phyloP scores from a whole-genome alignment of 2,888 invertebrate genomes.

The Mycalesis mineus region DNA sequence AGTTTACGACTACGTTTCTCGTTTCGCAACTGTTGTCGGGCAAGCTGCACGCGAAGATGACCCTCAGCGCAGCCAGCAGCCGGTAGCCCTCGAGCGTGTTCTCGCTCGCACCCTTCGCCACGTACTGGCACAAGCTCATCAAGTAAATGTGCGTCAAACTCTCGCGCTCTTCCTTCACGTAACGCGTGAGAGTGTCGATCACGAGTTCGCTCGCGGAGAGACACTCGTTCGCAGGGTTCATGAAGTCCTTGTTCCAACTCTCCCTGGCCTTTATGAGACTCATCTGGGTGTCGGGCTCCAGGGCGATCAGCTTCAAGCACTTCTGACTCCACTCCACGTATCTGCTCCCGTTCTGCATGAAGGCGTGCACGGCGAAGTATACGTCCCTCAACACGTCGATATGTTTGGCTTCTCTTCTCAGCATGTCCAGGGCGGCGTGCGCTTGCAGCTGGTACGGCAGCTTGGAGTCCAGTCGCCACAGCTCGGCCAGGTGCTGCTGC shows the following conservation, averaged over 20 bases:
- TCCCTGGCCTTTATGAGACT: constrained; percentile 39
- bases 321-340: constrained; percentile 59
- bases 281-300: constrained; percentile 45
- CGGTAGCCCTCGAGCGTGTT: constrained; percentile 12
- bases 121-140: constrained; percentile 44
- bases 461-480: constrained; percentile 9
- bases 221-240: neutral
- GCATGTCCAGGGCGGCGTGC: constrained; percentile 22
- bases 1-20: constrained; percentile 44
- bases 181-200: constrained; percentile 41
- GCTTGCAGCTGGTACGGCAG: no score
- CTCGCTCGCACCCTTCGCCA: constrained; percentile 35
- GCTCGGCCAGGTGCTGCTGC: constrained; percentile 39
- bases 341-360: constrained; percentile 33
- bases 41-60: constrained; percentile 46
- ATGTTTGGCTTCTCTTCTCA: constrained; percentile 35
- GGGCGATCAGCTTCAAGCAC: constrained; percentile 46
- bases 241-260: constrained; percentile 24
- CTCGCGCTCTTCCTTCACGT: constrained; percentile 48
- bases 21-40: constrained; percentile 47
- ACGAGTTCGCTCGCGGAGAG: constrained; percentile 37
- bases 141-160: constrained; percentile 56
- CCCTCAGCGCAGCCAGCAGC: constrained; percentile 42
- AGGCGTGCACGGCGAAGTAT: neutral
- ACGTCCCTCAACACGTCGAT: constrained; percentile 39